Conservation (phyloP, 1,140 invertebrate genomes). For the Tetramorium parvispinum region DNA sequence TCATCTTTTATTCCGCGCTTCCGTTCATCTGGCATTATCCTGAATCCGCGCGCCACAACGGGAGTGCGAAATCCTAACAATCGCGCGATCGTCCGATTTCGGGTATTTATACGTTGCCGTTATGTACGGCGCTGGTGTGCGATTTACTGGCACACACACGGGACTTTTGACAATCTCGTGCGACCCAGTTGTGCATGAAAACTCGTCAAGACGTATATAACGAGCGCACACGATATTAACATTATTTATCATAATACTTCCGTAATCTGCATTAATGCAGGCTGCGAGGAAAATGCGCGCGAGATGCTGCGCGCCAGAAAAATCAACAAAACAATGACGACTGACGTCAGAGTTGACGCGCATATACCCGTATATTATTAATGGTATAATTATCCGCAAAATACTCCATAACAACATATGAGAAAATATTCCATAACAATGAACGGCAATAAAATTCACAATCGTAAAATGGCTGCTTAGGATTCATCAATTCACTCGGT, state of each 20-base stretch:
- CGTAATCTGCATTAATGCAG: slow-evolving; percentile 29
- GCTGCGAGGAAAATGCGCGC: neutral
- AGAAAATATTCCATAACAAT: slow-evolving; percentile 2
- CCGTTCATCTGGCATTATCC: slow-evolving; percentile 61
- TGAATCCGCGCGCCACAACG: slow-evolving; percentile 57
- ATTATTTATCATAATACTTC: slow-evolving; percentile 54
- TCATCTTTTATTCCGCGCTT: slow-evolving; percentile 53
- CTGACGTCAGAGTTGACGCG: neutral
- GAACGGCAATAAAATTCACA: neutral
- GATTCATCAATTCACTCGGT: neutral
- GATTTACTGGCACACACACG: slow-evolving; percentile 45
- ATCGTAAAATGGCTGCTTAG: neutral
- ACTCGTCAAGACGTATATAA: slow-evolving; percentile 36
- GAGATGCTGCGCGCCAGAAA: slow-evolving; percentile 22
- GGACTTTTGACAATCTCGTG: slow-evolving; percentile 33
- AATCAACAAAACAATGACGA: slow-evolving; percentile 19
- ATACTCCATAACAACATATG: neutral
- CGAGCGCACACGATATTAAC: slow-evolving; percentile 6
- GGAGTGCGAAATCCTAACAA: slow-evolving; percentile 51
- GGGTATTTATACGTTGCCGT: slow-evolving; percentile 67
- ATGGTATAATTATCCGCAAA: slow-evolving; percentile 27
- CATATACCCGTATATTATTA: neutral
- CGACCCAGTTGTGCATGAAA: slow-evolving; percentile 42
- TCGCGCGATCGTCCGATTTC: slow-evolving; percentile 63
- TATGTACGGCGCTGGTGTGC: slow-evolving; percentile 17